Evolutionary conservation across 37 sponge, comb jelly and placozoan species (phyloP), one percentile per base, ranked within the genome.

Genomic region (Eunapius fragilis): DNA sequence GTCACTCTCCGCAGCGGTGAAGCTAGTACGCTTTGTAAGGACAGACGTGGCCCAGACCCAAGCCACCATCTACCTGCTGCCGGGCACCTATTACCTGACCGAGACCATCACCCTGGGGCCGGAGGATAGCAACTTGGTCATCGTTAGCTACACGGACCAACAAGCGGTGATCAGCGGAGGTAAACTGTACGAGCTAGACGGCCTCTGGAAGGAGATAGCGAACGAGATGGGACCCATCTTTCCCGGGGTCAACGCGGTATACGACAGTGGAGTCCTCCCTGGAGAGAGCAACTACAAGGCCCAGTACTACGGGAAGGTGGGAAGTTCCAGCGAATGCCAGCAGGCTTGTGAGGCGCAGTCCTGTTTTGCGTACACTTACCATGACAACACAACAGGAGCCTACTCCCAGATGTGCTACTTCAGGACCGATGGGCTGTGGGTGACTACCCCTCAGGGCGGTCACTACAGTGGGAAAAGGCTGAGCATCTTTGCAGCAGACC

Each of bases 91-190:
- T 37, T 85, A 72, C 67, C 81, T 79, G 27, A 25, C 50, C 2
- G 35, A 69, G 7, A 71, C 86, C 24, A 70, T 90, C 31, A 30
- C 41, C 7, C 75, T 87, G 10, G 38, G 37, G 30, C 41, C 58
- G 14, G 74, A 31, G 27, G 87, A 87, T 37, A 87, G 87, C 68
- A 24, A 67, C 76, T 28, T 87, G 37, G 75, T 82, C 75, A 73
- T 87, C 24, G 30, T 71, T 68, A 76, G 85, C 25, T 80, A 85
- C 76, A 67, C 69, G 17, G 47, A 41, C 26, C 82, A 90, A 47
- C 19, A 25, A 25, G 77, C 80, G 45, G 76, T 85, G 11, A 80
- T 90, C 37, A 90, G 90, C 74, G 90, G 90, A 71, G 90, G 86
- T 0, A 85, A 76, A 48, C 41, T 2, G 70, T 90, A 79, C 80